Evolutionary conservation across 2,888 invertebrate genomes (phyloP).

Genomic region (Tipula unca): DNA sequence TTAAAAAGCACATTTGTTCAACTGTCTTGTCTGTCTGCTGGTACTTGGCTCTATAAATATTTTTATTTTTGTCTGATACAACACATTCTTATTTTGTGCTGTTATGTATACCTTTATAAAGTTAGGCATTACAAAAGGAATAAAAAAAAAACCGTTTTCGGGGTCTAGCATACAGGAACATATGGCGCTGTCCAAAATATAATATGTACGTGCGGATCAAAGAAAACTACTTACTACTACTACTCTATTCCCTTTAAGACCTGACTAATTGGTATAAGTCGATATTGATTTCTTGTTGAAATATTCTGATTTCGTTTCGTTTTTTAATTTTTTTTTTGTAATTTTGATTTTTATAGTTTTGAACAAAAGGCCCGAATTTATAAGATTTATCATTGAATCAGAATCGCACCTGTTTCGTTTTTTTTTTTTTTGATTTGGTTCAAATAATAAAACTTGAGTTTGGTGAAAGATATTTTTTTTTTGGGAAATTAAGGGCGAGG

Average conservation of each 20-base stretch:
- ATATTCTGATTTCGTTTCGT: neutral
- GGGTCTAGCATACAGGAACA: neutral
- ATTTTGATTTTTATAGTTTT: neutral
- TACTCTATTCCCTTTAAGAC: neutral
- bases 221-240: neutral
- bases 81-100: neutral
- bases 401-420: neutral
- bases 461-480: no score
- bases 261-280: constrained; percentile 1
- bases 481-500: no score
- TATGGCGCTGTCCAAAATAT: neutral
- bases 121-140: neutral
- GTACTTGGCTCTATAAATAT: constrained; percentile 8
- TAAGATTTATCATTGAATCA: neutral
- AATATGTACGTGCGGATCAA: neutral
- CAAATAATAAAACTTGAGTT: neutral
- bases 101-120: neutral
- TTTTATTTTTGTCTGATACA: neutral
- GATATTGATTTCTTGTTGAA: constrained; percentile 14
- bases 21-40: constrained; percentile 8
- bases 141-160: neutral
- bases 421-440: neutral
- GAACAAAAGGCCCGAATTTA: neutral
- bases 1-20: constrained; percentile 14
- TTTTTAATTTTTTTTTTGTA: neutral